Evolutionary conservation across 2,888 invertebrate species (phyloP), one percentile per base, ranked within the genome.

Genomic region (Dasysyrphus albostriatus): DNA sequence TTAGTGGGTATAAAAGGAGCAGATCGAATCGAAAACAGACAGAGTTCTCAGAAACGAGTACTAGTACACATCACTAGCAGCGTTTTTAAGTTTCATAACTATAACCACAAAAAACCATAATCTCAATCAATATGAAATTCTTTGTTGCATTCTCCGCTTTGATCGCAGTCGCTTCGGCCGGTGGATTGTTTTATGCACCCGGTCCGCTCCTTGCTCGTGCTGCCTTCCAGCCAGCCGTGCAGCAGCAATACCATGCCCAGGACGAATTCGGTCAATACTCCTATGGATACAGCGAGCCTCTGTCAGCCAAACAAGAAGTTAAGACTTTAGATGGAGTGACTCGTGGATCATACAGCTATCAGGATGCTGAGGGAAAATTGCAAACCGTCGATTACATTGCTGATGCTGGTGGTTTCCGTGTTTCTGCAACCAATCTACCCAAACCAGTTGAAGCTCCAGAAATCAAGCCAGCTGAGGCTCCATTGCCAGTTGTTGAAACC

Each of bases 341-440:
- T 16, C 93, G 94, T 10, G 95, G 95, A 82, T 93, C 93, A 14
- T 95, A 95, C 90, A 94, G 94, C 88, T 95, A 95, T 91, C 90
- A 94, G 8, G 95, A 95, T 91, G 93, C 94, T 7, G 91, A 94
- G 37, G 95, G 95, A 47, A 92, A 94, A 88, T 89, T 94, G 1
- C 95, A 95, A 90, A 93, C 93, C 4, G 94, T 94, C 14, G 93
- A 94, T 88, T 95, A 95, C 90, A 93, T 93, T 10, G 93, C 94
- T 63, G 95, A 95, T 90, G 92, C 92, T 32, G 92, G 93, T 80
- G 95, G 95, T n/a, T 95, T 95, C 93, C 94, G 94, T 84, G 94
- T 95, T 37, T 94, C 94, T 2, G 95, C 94, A 75, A 94, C 95
- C 37, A 95, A 95, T 90, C 90, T 95, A 69, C 95, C 95, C 39